These are phyloP conservation scores for Pristionchus fissidentatus DNA, from an alignment of 2,888 invertebrate genomes.

Conservation along the genomic window DNA sequence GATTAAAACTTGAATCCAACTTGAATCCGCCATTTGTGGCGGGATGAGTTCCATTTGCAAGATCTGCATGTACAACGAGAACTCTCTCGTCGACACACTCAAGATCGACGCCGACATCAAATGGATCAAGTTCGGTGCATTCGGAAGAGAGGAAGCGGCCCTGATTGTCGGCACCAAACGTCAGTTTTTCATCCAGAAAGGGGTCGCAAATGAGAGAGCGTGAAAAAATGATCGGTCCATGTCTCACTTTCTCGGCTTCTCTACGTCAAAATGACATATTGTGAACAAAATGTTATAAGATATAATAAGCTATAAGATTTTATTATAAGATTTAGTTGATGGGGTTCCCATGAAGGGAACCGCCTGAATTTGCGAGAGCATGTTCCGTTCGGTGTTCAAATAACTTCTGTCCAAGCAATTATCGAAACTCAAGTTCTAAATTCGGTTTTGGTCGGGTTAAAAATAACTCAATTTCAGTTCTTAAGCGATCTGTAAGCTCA, in stretches of 20 bases:
- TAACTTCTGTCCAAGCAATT: no score
- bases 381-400: no score
- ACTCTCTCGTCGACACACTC: not conserved
- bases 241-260: not conserved
- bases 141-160: constrained; percentile 42
- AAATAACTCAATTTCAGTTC: no score
- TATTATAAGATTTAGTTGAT: no score
- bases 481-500: no score
- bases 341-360: no score
- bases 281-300: not conserved
- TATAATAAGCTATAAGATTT: not conserved
- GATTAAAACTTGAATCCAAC: not conserved
- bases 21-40: not conserved
- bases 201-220: no score
- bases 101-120: constrained; percentile 12
- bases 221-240: constrained; percentile 2
- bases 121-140: constrained; percentile 44
- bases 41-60: not conserved
- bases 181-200: no score
- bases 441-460: no score
- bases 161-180: constrained; percentile 38
- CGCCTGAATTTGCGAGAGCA: no score
- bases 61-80: constrained; percentile 43
- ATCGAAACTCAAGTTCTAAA: no score
- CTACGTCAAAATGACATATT: not conserved